phyloP scores from a whole-genome alignment of 2,797 vertebrate genomes.

The Tragelaphus oryx region DNA sequence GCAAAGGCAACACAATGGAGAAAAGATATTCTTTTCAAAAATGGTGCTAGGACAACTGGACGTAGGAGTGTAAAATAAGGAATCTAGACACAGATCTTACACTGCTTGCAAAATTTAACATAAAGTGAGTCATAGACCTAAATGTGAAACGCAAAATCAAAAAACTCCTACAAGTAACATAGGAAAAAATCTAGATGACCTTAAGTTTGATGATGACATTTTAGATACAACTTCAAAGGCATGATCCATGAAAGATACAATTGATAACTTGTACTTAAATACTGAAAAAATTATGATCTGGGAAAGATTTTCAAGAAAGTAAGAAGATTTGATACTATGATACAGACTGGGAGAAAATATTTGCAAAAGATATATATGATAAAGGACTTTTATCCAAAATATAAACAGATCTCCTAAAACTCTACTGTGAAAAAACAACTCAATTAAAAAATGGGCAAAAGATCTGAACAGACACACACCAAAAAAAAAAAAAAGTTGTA shows the following conservation, averaged over 20 bases:
- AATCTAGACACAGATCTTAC: neutral
- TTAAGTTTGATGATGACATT: neutral
- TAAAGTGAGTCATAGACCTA: neutral
- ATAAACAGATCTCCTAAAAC: neutral
- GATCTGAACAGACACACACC: neutral
- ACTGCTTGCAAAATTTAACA: neutral
- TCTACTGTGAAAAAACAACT: neutral
- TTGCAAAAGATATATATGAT: neutral
- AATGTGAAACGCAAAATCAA: neutral
- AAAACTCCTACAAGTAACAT: neutral
- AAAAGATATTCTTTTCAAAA: neutral
- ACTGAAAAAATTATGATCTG: neutral
- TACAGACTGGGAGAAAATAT: neutral
- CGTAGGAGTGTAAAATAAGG: neutral
- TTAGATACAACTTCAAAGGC: neutral
- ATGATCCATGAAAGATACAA: neutral
- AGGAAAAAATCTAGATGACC: neutral
- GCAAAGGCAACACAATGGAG: neutral
- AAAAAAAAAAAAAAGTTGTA: neutral
- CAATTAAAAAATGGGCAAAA: neutral
- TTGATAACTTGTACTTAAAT: neutral
- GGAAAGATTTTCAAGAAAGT: neutral
- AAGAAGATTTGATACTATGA: neutral
- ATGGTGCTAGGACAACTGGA: neutral
- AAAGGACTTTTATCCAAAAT: neutral